Evolutionary conservation across 2,888 invertebrate species (phyloP).

Genomic region (Heteromyza rotundicornis): DNA sequence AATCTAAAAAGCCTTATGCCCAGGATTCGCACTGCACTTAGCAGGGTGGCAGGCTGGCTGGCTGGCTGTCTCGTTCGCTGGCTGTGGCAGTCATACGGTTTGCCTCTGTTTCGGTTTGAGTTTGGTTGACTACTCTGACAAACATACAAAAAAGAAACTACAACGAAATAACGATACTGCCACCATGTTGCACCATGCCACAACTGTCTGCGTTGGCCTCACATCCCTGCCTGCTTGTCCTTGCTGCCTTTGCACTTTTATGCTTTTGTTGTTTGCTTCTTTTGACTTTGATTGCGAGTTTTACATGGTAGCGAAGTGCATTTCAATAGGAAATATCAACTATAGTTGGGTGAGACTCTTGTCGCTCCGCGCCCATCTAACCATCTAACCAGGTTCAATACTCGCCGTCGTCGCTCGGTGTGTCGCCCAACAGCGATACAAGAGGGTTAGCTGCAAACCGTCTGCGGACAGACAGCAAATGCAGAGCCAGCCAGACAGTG

Average conservation of each 20-base stretch:
- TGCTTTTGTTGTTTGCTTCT: slow-evolving; percentile 23
- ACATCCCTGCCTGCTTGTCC: not conserved
- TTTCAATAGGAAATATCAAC: slow-evolving; percentile 53
- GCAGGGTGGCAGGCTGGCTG: not conserved
- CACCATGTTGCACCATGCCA: slow-evolving; percentile 25
- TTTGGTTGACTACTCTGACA: no score
- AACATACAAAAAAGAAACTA: no score
- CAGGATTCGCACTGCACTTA: not conserved
- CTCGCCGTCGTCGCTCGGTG: not conserved
- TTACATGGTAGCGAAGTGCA: slow-evolving; percentile 57
- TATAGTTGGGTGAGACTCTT: slow-evolving; percentile 22
- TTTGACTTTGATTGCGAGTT: slow-evolving; percentile 54
- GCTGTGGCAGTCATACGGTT: slow-evolving; percentile 39
- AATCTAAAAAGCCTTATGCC: no score
- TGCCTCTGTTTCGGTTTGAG: no score
- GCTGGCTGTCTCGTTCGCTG: not conserved
- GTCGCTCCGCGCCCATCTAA: not conserved
- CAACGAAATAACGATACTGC: no score
- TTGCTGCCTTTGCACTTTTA: slow-evolving; percentile 5
- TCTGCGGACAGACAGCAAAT: not conserved
- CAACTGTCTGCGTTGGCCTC: not conserved
- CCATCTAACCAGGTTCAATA: not conserved
- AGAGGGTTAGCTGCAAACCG: not conserved
- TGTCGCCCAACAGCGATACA: not conserved
- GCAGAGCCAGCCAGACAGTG: not conserved